Evolutionary conservation across 1,140 invertebrate species (phyloP).

Genomic region (Lepidurus arcticus): DNA sequence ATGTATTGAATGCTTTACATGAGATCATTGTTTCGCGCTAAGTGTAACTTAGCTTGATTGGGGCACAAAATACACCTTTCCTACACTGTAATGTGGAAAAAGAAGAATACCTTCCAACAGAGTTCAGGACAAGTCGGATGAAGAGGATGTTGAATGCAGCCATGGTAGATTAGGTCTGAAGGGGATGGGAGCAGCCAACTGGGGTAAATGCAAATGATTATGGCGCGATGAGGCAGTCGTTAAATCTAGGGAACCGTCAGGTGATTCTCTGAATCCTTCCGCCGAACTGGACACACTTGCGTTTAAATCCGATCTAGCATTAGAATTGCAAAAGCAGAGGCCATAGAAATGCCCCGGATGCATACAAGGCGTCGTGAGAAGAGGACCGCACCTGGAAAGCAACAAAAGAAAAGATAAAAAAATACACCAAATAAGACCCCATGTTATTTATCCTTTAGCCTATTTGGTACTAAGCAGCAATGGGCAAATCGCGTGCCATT

Average conservation of each 20-base stretch:
- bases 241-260: slow-evolving; percentile 18
- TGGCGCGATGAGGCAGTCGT: background rate
- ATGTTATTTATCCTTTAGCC: slow-evolving; percentile 1
- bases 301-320: background rate
- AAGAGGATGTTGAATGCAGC: slow-evolving; percentile 9
- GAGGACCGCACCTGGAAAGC: slow-evolving; percentile 7
- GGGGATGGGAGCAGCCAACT: slow-evolving; percentile 7
- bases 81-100: too few species aligned
- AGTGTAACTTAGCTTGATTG: too few species aligned
- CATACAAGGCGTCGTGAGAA: slow-evolving; percentile 2
- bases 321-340: slow-evolving; percentile 9
- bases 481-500: slow-evolving; percentile 14
- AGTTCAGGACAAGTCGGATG: background rate
- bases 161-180: slow-evolving; percentile 16
- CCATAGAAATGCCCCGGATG: slow-evolving; percentile 3
- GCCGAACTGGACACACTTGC: background rate
- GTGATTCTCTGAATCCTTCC: slow-evolving; percentile 13
- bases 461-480: background rate
- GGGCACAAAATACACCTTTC: too few species aligned
- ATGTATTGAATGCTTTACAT: too few species aligned
- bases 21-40: too few species aligned
- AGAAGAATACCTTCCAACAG: background rate
- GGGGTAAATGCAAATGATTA: slow-evolving; percentile 19
- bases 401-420: background rate
- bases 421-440: background rate